Conservation (phyloP, 2,113 vertebrate species). For the Drymodes brunneopygia region DNA sequence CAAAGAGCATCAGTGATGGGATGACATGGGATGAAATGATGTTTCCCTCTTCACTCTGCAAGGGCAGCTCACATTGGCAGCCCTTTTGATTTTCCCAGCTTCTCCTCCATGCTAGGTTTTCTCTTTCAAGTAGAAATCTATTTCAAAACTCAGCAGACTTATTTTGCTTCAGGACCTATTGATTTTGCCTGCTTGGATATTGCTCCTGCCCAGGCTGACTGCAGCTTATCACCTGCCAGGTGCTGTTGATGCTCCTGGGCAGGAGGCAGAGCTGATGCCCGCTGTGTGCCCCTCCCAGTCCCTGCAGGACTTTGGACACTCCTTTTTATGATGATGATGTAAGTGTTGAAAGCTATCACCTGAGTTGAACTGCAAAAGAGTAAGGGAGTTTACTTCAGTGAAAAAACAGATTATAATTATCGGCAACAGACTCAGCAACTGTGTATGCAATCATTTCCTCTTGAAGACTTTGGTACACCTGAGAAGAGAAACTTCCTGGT, state of each 20-base stretch:
- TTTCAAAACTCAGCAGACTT: not conserved
- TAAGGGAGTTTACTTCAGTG: not conserved
- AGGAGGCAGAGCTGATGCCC: not conserved
- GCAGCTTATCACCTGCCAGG: not conserved
- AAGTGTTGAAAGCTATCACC: constrained; percentile 16
- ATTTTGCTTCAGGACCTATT: not conserved
- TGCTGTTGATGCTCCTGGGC: not conserved
- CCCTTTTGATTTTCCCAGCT: not conserved
- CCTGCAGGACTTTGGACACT: not conserved
- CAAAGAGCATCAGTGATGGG: accelerated
- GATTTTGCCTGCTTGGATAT: not conserved
- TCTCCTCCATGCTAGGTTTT: not conserved
- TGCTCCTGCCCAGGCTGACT: not conserved
- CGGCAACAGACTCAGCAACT: not conserved
- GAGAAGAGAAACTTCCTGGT: constrained; percentile 12
- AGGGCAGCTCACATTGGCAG: not conserved
- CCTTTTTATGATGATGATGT: not conserved
- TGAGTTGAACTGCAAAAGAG: not conserved
- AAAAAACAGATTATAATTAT: constrained; percentile 20
- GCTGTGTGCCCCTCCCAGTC: not conserved
- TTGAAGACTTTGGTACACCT: not conserved
- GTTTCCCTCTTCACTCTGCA: not conserved
- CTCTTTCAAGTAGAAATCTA: not conserved
- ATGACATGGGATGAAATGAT: not conserved
- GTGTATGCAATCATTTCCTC: not conserved